phyloP scores from a whole-genome alignment of 2,797 vertebrate genomes.

The Kryptolebias ocellatus region DNA sequence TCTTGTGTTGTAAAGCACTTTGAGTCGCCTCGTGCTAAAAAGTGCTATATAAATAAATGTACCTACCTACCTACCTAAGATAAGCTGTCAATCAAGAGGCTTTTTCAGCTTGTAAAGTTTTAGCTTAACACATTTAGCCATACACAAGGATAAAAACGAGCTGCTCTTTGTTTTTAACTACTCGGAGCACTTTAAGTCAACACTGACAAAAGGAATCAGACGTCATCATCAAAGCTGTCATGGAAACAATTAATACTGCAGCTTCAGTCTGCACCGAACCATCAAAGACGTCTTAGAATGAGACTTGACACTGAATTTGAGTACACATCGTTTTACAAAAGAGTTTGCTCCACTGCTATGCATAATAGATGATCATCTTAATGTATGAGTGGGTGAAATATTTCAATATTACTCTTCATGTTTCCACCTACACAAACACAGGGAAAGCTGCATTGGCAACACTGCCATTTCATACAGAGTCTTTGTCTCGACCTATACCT shows the following conservation, averaged over 20 bases:
- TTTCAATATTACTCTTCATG: conserved; percentile 56
- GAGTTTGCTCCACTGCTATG: conserved; percentile 42
- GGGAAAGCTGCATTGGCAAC: conserved; percentile 33
- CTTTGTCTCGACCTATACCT: conserved; percentile 49
- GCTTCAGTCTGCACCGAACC: conserved; percentile 49
- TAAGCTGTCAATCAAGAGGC: neutral
- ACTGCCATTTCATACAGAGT: conserved; percentile 58
- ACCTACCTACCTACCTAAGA: too few relatives aligned
- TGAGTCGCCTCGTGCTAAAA: too few relatives aligned
- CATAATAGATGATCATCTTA: conserved; percentile 69
- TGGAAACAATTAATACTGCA: conserved; percentile 65
- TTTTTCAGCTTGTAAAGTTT: neutral
- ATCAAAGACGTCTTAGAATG: conserved; percentile 50
- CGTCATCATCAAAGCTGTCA: conserved; percentile 54
- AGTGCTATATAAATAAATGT: too few relatives aligned
- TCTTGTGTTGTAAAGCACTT: too few relatives aligned
- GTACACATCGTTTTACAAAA: conserved; percentile 54
- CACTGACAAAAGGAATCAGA: conserved; percentile 58
- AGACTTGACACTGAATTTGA: conserved; percentile 55
- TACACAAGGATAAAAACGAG: conserved; percentile 39
- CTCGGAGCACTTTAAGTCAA: conserved; percentile 31
- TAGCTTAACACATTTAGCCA: conserved; percentile 3
- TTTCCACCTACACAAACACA: conserved; percentile 46
- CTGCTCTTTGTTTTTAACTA: conserved; percentile 34
- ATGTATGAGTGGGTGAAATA: conserved; percentile 69